Base-by-base conservation (phyloP, 1,140 invertebrate species). In the Zaprionus camerounensis region DNA sequence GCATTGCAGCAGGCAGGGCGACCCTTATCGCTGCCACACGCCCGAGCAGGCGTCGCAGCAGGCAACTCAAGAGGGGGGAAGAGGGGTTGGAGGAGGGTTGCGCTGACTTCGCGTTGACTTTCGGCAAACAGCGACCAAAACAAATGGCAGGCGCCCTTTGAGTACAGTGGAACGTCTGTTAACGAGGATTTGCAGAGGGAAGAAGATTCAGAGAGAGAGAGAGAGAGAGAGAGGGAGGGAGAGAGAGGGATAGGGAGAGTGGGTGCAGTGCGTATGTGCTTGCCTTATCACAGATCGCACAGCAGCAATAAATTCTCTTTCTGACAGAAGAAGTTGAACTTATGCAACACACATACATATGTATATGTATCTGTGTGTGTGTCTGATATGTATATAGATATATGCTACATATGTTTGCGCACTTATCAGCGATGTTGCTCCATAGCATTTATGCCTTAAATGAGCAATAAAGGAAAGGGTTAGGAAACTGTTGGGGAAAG, bases 21-120 rank as follows among this genome's bases (percentile, higher is more conserved):
- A 87, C 82, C 82, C 83, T 87, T 86, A 86, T 86, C 83, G 80
- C 74, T 34, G 82, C 51, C 81, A 65, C 78, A 81, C 81, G 69
- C 74, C 61, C 70, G 41, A 57, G 4, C 74, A 72, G 74, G n/a
- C 74, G 62, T 12, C 11, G 53, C 26, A 7, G 15, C 5, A n/a
- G 36, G 20, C 20, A 17, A 15, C 6, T 15, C 6, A 2, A 17
- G n/a, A 20, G 5, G 3, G 2, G 36, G 5, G 12, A 3, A 9
- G 51, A 13, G 22, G 1, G 20, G 20, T 20, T 0, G 22, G 36
- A 26, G 41, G 20, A 1, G 5, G 38, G 57, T 2, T 36, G 49
- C 46, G 61, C 49, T 62, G 75, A 64, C 80, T 80, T 85, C 70
- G 71, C 76, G 73, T 81, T 87, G 84, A 90, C 85, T 88, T 88